Evolutionary conservation across 1,140 invertebrate species (phyloP).

Genomic region (Drosophila nannoptera): DNA sequence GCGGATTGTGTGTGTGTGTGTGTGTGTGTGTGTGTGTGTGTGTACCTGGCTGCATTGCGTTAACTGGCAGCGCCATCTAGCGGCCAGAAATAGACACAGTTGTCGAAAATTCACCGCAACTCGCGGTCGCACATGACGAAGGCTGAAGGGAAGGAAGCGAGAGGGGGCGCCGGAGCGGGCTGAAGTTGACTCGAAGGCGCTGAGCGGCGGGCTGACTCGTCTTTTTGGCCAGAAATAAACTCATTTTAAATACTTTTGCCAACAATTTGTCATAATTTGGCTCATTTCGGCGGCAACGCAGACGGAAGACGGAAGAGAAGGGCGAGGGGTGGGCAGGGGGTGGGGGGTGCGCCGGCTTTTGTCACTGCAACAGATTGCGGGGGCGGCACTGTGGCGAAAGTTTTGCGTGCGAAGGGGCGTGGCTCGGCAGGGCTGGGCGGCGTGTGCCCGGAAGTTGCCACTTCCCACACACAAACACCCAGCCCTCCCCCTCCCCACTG

Average conservation of each 20-base stretch:
- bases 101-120: constrained; percentile 38
- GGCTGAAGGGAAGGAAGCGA: too few relatives aligned
- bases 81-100: constrained; percentile 30
- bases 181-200: too few relatives aligned
- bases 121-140: constrained; percentile 5
- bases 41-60: constrained; percentile 22
- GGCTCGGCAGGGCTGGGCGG: constrained; percentile 4
- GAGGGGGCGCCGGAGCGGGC: neutral
- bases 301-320: neutral
- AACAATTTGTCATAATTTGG: constrained; percentile 77
- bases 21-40: neutral
- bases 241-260: constrained; percentile 77
- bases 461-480: neutral
- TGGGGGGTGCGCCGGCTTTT: constrained; percentile 49
- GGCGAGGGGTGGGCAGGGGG: too few relatives aligned
- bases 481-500: neutral
- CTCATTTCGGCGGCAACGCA: constrained; percentile 70
- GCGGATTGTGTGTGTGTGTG: neutral
- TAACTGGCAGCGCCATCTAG: constrained; percentile 39
- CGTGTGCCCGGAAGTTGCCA: constrained; percentile 10
- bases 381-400: constrained; percentile 30
- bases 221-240: constrained; percentile 56
- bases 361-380: constrained; percentile 40
- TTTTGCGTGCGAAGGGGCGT: constrained; percentile 35
- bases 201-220: neutral